Base-by-base conservation (phyloP, 2,888 invertebrate species). In the Epsilonema sp. region DNA sequence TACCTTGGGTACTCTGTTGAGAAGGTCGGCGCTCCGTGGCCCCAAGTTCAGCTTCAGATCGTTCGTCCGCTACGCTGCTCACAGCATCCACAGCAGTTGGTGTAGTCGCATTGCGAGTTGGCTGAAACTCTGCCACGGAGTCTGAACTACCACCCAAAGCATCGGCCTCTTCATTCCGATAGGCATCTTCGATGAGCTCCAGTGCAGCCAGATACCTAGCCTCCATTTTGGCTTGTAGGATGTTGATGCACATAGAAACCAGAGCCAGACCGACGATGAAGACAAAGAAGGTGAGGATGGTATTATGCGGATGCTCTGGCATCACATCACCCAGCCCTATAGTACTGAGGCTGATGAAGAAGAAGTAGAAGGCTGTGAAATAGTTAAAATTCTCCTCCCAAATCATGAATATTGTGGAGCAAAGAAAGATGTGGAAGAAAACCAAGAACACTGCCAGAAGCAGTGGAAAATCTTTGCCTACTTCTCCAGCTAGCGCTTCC, bases 281-380 rank as follows among this genome's bases (percentile, higher is more conserved):
- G 39, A 59, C 53, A 25, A 56, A 40, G 49, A 58, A 60, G 23
- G 57, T 53, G 16, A 8, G 8, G 31, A 16, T 31, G 8, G 31
- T 55, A 19, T 55, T 54, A 19, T 55, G 51, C 1, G 60, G 59
- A 53, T 60, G 57, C 37, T 55, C 52, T 22, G 61, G 61, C 42
- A 61, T 53, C 26, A 56, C 53, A 45, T 60, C 61, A 31, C 60
- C 60, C 37, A 60, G 53, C 19, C 61, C 61, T 37, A 61, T 56
- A 3, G 61, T 61, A n/a, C 51, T 54, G 25, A 61, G 45, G 4
- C 58, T 59, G 5, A 60, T 55, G 46, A 59, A 59, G 46, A 58
- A 55, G 48, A 59, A 60, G 50, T 60, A 60, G 50, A 60, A 57
- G 8, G 59, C 31, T 8, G 31, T 31, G 31, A 58, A 52, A 36